Conservation (phyloP, 2,888 invertebrate genomes). For the Lithophane leautieri region DNA sequence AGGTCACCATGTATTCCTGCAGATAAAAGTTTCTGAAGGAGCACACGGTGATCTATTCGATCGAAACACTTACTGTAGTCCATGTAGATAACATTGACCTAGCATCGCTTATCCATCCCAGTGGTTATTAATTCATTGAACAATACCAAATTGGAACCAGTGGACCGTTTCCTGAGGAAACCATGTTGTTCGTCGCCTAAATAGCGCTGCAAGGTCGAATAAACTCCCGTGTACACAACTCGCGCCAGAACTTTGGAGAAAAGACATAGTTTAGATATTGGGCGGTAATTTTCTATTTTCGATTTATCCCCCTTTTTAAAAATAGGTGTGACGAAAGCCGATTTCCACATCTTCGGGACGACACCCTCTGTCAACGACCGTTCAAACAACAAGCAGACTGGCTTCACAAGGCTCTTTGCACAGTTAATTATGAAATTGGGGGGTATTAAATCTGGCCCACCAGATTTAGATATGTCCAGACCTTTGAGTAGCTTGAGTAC, state of each 20-base stretch:
- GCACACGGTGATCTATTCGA: neutral
- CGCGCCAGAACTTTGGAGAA: slow-evolving; percentile 14
- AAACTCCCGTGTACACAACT: slow-evolving; percentile 3
- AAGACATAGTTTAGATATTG: slow-evolving; percentile 19
- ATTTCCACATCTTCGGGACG: no score
- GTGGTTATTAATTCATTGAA: slow-evolving; percentile 11
- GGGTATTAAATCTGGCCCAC: neutral
- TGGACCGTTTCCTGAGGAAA: slow-evolving; percentile 11
- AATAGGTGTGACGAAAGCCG: neutral
- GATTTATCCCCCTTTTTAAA: neutral
- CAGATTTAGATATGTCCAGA: neutral
- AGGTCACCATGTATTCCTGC: neutral
- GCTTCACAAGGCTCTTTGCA: neutral
- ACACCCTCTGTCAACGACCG: neutral
- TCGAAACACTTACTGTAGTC: neutral
- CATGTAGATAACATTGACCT: slow-evolving; percentile 7
- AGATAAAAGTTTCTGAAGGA: neutral
- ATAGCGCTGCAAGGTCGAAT: neutral
- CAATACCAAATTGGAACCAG: slow-evolving; percentile 2
- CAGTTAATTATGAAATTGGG: neutral
- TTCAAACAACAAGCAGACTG: neutral
- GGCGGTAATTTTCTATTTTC: neutral
- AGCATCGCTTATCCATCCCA: slow-evolving; percentile 4
- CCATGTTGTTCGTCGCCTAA: slow-evolving; percentile 12
- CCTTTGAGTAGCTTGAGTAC: neutral